These are phyloP conservation scores for Drosophila grimshawi DNA, from an alignment of 1,140 invertebrate species.

Conservation along the genomic window DNA sequence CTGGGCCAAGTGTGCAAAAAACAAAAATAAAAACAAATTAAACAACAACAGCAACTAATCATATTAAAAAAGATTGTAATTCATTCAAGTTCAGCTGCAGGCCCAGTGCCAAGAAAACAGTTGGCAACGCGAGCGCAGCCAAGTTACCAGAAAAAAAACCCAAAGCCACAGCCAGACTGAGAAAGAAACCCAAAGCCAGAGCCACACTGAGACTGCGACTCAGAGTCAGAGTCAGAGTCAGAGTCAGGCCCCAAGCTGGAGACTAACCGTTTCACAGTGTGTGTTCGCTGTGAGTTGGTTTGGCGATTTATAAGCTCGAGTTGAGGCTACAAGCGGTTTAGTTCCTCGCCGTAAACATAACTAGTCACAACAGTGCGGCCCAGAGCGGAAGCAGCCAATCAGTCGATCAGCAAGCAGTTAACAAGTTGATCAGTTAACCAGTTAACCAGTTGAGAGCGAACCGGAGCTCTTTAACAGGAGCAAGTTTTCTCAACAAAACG, in stretches of 20 bases:
- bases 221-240: background rate
- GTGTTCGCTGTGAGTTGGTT: background rate
- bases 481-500: conserved; percentile 47
- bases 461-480: conserved; percentile 48
- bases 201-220: background rate
- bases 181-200: background rate
- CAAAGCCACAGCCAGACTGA: background rate
- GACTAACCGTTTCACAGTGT: conserved; percentile 55
- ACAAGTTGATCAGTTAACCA: conserved; percentile 49
- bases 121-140: conserved; percentile 51
- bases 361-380: conserved; percentile 75
- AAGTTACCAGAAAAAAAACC: conserved; percentile 23
- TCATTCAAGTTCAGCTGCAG: conserved; percentile 53
- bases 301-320: conserved; percentile 66
- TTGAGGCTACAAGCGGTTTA: conserved; percentile 76
- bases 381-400: conserved; percentile 57
- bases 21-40: conserved; percentile 20
- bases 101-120: conserved; percentile 33
- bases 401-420: conserved; percentile 5
- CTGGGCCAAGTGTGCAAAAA: conserved; percentile 66
- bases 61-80: conserved; percentile 41
- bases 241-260: conserved; percentile 27
- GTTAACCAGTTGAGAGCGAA: conserved; percentile 32
- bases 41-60: conserved; percentile 21
- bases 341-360: conserved; percentile 83